phyloP scores from a whole-genome alignment of 2,888 invertebrate genomes.

The Baronia brevicornis region DNA sequence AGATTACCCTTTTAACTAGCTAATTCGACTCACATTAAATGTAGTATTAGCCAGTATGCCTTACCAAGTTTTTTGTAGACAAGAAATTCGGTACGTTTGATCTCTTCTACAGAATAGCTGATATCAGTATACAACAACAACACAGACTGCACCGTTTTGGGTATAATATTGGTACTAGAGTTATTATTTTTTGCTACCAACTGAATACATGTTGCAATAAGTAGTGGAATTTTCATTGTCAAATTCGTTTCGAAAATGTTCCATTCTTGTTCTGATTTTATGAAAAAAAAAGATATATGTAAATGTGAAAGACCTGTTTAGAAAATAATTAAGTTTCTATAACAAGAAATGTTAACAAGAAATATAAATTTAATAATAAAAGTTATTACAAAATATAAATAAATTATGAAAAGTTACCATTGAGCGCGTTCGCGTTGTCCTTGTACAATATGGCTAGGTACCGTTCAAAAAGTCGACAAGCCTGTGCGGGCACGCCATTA shows the following conservation, averaged over 20 bases:
- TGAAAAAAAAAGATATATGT: too few species aligned
- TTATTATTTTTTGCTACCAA: constrained; percentile 42
- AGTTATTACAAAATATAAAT: too few species aligned
- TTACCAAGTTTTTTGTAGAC: constrained; percentile 35
- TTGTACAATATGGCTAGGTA: constrained; percentile 26
- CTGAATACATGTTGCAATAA: constrained; percentile 35
- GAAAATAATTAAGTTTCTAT: too few species aligned
- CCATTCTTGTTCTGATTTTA: constrained; percentile 26
- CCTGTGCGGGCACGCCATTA: constrained; percentile 37
- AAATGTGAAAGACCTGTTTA: too few species aligned
- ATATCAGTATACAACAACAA: constrained; percentile 25
- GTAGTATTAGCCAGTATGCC: too few species aligned
- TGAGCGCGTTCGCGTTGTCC: constrained; percentile 9
- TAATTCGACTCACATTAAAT: too few species aligned
- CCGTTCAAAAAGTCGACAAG: constrained; percentile 41
- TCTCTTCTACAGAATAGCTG: constrained; percentile 23
- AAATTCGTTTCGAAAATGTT: constrained; percentile 20
- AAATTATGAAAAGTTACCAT: constrained; percentile 21
- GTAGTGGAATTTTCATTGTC: constrained; percentile 24
- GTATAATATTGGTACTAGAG: constrained; percentile 19
- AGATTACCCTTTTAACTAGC: not conserved
- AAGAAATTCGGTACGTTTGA: constrained; percentile 32
- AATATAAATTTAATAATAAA: too few species aligned
- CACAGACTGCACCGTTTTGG: constrained; percentile 23
- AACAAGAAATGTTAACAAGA: too few species aligned